Evolutionary conservation across 1,140 invertebrate genomes (phyloP), one percentile per base, ranked within the genome.

Genomic region (Ctenoplectra terminalis): DNA sequence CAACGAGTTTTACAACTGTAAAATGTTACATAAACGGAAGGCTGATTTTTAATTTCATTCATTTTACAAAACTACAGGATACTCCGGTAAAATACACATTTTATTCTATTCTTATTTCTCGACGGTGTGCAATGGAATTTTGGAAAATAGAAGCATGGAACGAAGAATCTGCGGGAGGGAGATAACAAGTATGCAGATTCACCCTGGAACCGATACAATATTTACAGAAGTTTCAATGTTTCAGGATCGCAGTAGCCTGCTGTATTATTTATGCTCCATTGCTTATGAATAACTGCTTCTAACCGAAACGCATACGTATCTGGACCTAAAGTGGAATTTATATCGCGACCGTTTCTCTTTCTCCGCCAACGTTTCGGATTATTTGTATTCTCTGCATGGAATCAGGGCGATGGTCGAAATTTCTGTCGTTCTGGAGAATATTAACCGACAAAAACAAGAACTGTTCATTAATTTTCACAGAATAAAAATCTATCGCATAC

Each of bases 201-300:
- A 52, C 70, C 31, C 31, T 60, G 15, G 58, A 73, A 61, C 56
- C 43, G 61, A 87, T 90, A 77, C 66, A 83, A 91, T 89, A 90
- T 91, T 90, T 90, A 89, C 84, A 81, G 77, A 81, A 86, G 78
- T 88, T 87, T 91, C 82, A 88, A 91, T 89, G 89, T 89, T 89
- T 90, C 85, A 88, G 81, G 77, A 74, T 69, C 76, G 66, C 67
- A 82, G 54, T 50, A 64, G 76, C 83, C 66, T 87, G 80, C 88
- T 90, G 71, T 82, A 83, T 90, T 90, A 90, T 91, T 89, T 91
- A 91, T 88, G 84, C 81, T 70, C 85, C 86, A 85, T 89, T 90
- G 89, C 90, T 91, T 90, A 91, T 91, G 89, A 91, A 90, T 90
- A 90, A 91, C 89, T 64, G 89, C 87, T 82, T 82, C 84, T 81